A percentile compares a stretch with the other conserved stretches of the same genome.
Evolutionary conservation across 2,113 vertebrate species (phyloP).

Genomic region (Arizona elegans): DNA sequence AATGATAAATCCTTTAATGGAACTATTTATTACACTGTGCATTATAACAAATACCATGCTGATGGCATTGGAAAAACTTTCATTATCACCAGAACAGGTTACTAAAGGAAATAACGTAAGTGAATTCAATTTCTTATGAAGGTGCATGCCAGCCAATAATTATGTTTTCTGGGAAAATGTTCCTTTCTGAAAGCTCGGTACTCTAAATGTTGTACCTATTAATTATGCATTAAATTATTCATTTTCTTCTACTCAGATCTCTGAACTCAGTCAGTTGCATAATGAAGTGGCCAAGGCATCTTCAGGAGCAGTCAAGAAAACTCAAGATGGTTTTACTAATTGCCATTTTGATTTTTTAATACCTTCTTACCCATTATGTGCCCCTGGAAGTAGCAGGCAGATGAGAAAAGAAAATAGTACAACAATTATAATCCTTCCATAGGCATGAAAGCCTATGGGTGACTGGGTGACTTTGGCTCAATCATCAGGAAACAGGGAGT

Average conservation of each 20-base stretch:
- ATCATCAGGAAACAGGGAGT: too few species aligned
- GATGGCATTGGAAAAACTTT: constrained; percentile 86
- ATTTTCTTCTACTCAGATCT: background rate
- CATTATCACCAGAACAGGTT: constrained; percentile 67
- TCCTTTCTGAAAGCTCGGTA: background rate
- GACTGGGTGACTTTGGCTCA: too few species aligned
- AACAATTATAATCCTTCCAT: background rate
- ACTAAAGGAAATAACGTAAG: constrained; percentile 81
- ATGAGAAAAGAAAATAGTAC: background rate
- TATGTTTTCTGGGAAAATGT: background rate
- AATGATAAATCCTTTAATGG: constrained; percentile 88
- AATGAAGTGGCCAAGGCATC: background rate
- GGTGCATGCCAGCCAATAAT: background rate
- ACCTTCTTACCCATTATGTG: background rate
- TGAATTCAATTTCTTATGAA: background rate
- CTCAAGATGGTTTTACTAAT: background rate
- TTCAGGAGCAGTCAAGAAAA: background rate
- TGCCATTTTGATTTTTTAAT: background rate
- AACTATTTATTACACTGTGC: constrained; percentile 86
- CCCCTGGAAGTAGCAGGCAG: background rate
- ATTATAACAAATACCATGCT: constrained; percentile 90
- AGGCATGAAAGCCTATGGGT: background rate
- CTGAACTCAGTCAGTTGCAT: background rate
- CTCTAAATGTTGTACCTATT: background rate
- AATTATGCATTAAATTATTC: background rate